Conservation (phyloP, 1,140 invertebrate species). For the Amyelois transitella region DNA sequence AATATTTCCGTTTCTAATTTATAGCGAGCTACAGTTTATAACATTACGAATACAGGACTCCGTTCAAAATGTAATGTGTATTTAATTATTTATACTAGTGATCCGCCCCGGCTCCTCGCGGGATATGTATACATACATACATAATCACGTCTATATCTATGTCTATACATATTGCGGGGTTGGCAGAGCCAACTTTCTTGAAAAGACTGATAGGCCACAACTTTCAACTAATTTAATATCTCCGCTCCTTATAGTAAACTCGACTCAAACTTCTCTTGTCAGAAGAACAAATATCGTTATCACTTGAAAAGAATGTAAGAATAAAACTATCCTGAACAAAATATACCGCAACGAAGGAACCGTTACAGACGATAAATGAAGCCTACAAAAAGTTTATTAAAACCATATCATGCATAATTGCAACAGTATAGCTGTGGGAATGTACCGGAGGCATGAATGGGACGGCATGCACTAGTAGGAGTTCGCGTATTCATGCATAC, state of each 20-base stretch:
- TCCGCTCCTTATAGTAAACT: too few species aligned
- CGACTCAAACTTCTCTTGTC: too few species aligned
- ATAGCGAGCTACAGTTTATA: background rate
- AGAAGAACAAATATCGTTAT: too few species aligned
- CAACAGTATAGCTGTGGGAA: background rate
- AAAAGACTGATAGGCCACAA: too few species aligned
- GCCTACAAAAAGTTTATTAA: background rate
- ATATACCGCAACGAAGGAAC: background rate
- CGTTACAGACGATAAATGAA: background rate
- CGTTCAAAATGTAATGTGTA: background rate
- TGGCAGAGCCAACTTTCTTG: too few species aligned
- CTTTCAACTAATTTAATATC: too few species aligned
- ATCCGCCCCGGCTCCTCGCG: too few species aligned
- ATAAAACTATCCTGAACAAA: background rate
- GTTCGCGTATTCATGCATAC: slow-evolving; percentile 13
- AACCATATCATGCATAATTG: slow-evolving; percentile 5
- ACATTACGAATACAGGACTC: background rate
- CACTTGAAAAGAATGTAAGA: too few species aligned
- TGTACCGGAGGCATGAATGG: slow-evolving; percentile 6
- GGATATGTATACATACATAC: too few species aligned
- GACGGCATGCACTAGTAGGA: slow-evolving; percentile 16
- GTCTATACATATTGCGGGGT: too few species aligned
- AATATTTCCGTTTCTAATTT: slow-evolving; percentile 3
- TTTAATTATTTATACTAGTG: too few species aligned
- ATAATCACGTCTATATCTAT: too few species aligned